Base-by-base conservation (phyloP, 2,888 invertebrate species). In the Meta bourneti region DNA sequence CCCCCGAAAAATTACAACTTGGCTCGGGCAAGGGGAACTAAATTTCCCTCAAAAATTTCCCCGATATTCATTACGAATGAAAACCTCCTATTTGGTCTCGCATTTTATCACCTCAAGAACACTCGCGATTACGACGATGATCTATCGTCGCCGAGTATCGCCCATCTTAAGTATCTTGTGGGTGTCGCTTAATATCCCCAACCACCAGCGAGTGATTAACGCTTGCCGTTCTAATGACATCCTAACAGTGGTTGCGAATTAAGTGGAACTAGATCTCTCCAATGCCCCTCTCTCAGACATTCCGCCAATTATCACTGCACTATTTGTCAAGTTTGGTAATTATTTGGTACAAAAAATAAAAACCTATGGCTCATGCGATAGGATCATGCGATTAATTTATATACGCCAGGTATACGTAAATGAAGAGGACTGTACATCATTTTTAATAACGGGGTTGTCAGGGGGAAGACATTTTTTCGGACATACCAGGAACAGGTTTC, bases 311-410 rank as follows among this genome's bases (percentile, higher is more conserved):
- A 88, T 75, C 81, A 81, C 51, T 75, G 69, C 49, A 51, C 88
- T 75, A 88, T 88, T 88, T 88, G 81, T 88, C 88, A 88, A 81
- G 75, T 88, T 81, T 80, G 75, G 81, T 81, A 81, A 81, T 81
- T 81, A 88, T 88, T 80, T 75, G 51, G 8, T n/a, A 69, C 8
- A 75, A 6, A 20, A n/a, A 52, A 74, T 9, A 81, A 86, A 34
- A 54, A 20, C 7, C 72, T n/a, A 54, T n/a, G 54, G 20, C n/a
- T 52, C 83, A 75, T 69, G 52, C 54, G 87, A 87, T 87, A 80
- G 79, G 75, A 80, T 87, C 87, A 34, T n/a, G 19, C 87, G 88
- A 88, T 88, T 88, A 88, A 88, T 88, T 88, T 88, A 88, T 88
- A 88, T 88, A 75, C 87, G 78, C 80, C 72, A 87, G 52, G 72